These are phyloP conservation scores for Ganaspis brasiliensis DNA, from an alignment of 2,888 invertebrate genomes.

Conservation along the genomic window DNA sequence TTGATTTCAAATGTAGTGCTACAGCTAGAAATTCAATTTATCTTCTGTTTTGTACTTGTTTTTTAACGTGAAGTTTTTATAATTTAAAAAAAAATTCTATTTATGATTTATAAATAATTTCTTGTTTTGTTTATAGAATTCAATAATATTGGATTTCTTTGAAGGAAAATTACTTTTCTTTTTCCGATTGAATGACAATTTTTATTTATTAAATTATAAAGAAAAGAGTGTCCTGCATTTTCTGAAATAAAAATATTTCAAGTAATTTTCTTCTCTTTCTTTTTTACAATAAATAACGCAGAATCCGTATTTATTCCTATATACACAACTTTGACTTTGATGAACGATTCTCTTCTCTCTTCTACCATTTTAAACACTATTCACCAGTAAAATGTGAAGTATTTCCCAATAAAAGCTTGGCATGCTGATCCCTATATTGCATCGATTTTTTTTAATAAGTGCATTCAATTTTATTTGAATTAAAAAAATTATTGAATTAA, in stretches of 20 bases:
- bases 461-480: conserved; percentile 45
- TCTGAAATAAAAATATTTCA: not conserved
- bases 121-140: too few species aligned
- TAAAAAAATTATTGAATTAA: not conserved
- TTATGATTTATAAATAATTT: too few species aligned
- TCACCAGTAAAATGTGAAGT: conserved; percentile 17
- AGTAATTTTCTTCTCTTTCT: not conserved
- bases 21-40: not conserved
- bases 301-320: conserved; percentile 14
- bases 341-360: conserved; percentile 12
- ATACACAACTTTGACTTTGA: not conserved
- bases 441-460: conserved; percentile 23
- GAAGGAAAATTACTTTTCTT: too few species aligned
- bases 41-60: not conserved
- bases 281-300: too few species aligned
- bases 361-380: conserved; percentile 16
- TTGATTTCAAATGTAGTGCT: not conserved
- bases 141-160: too few species aligned
- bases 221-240: too few species aligned
- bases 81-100: too few species aligned
- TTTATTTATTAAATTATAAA: too few species aligned
- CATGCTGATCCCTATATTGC: conserved; percentile 17
- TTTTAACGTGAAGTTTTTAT: too few species aligned
- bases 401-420: conserved; percentile 22
- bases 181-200: too few species aligned